Percentiles rank a stretch among this genome's conserved stretches.
Conservation (phyloP, 2,797 vertebrate species). For the Denticeps clupeoides region DNA sequence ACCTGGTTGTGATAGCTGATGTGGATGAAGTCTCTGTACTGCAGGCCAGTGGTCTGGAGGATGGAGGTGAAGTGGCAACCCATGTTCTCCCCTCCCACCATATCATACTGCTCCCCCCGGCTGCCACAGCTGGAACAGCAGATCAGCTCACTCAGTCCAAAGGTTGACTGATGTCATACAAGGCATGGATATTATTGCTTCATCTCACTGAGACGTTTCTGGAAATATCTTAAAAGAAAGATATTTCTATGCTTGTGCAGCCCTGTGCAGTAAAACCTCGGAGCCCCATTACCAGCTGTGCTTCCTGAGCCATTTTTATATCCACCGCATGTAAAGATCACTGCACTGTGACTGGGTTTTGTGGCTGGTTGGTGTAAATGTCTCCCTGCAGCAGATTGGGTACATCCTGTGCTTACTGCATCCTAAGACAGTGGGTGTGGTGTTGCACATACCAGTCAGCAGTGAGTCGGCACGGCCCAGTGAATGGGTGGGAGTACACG, state of each 20-base stretch:
- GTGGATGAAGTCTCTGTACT: conserved; percentile 90
- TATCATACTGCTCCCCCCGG: conserved; percentile 59
- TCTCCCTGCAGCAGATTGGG: no score
- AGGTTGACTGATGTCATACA: neutral
- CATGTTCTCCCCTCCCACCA: conserved; percentile 70
- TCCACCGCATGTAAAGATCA: no score
- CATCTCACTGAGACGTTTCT: no score
- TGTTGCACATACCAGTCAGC: conserved; percentile 71
- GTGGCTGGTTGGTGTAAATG: no score
- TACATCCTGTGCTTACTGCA: no score
- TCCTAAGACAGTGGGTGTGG: neutral
- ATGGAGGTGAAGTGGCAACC: conserved; percentile 86
- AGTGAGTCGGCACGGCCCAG: conserved; percentile 76
- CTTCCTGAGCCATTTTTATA: no score
- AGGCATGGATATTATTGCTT: no score
- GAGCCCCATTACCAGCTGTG: no score
- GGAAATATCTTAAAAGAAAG: no score
- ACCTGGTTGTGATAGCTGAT: conserved; percentile 96
- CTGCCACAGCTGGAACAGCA: conserved; percentile 62
- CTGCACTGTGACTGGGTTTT: no score
- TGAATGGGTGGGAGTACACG: conserved; percentile 73
- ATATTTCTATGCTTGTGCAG: no score
- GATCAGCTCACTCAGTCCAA: neutral
- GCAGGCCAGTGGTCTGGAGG: conserved; percentile 77
- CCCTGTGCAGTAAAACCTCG: no score